Conservation (phyloP, 2,113 vertebrate genomes). For the Callipepla squamata region DNA sequence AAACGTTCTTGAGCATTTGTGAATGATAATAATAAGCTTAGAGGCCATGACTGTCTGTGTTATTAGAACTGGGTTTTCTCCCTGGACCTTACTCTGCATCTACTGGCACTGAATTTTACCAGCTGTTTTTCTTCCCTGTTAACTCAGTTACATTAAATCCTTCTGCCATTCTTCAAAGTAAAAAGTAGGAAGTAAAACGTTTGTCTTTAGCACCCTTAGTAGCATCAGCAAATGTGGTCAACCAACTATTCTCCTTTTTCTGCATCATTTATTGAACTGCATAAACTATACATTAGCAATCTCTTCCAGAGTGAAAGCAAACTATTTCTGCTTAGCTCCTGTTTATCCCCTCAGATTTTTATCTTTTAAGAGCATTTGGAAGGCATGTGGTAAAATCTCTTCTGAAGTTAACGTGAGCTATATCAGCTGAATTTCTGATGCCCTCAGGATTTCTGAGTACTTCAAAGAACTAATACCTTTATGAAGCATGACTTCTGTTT, state of each 20-base stretch:
- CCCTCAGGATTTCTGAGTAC: not conserved
- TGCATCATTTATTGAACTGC: not conserved
- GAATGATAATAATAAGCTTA: not conserved
- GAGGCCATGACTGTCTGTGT: not conserved
- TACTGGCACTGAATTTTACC: not conserved
- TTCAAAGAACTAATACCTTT: conserved; percentile 11
- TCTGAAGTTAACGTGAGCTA: not conserved
- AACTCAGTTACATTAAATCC: not conserved
- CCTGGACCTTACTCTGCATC: not conserved
- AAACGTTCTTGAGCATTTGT: not conserved
- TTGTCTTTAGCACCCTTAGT: not conserved
- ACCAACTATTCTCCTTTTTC: not conserved
- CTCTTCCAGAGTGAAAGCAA: not conserved
- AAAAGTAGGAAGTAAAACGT: not conserved
- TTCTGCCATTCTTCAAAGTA: not conserved
- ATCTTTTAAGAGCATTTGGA: not conserved
- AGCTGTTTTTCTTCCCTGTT: not conserved
- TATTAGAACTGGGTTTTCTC: not conserved
- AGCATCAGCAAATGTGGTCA: not conserved
- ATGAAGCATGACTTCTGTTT: not conserved
- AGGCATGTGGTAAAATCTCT: not conserved
- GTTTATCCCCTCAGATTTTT: not conserved
- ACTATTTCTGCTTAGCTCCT: not conserved
- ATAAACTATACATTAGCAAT: not conserved
- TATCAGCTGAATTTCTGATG: not conserved